Base-by-base conservation (phyloP, 2,797 vertebrate genomes). In the Anableps anableps region DNA sequence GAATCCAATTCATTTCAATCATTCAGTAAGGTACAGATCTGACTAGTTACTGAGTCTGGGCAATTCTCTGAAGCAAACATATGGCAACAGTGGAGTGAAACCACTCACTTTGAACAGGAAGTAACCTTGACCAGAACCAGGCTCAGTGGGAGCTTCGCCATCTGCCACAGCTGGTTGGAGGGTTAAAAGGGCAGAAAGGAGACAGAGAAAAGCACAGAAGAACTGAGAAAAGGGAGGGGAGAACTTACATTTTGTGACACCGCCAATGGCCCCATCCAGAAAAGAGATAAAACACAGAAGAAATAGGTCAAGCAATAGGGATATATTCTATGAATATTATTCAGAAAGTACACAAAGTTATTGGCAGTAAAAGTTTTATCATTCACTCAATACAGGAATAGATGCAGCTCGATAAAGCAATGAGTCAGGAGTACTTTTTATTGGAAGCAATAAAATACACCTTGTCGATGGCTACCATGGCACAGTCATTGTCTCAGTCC, bases 1-100 rank as follows among this genome's bases (percentile, higher is more conserved):
- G 34, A 23, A 38, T 23, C 23, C 9, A 68, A 41, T 4, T 38
- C 1, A 21, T 66, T 66, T 19, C 34, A 66, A 23, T 17, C 62
- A 68, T 26, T 34, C 21, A 36, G 34, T 68, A 68, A 14, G 23
- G 64, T 68, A 26, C 10, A 68, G 21, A 26, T 41, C 10, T 21
- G 19, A 68, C 23, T 38, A 41, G 34, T 26, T 66, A 66, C 4
- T 41, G 36, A 26, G 38, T 68, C 38, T 41, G 21, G 64, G 36
- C 19, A 66, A 13, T 36, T 38, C 17, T 23, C 38, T 43, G 38
- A 19, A 16, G 16, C 11, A 45, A 16, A 13, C 13, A 45, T 71
- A 26, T n/a, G 38, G 68, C 41, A 71, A 43, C 68, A 71, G 68
- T 71, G 17, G 16, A 71, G 68, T 29, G 68, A 23, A 71, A n/a